Percentiles rank a stretch among this genome's conserved stretches.
These are phyloP conservation scores for Drosophila miranda DNA, from an alignment of 1,140 invertebrate species.

Conservation along the genomic window DNA sequence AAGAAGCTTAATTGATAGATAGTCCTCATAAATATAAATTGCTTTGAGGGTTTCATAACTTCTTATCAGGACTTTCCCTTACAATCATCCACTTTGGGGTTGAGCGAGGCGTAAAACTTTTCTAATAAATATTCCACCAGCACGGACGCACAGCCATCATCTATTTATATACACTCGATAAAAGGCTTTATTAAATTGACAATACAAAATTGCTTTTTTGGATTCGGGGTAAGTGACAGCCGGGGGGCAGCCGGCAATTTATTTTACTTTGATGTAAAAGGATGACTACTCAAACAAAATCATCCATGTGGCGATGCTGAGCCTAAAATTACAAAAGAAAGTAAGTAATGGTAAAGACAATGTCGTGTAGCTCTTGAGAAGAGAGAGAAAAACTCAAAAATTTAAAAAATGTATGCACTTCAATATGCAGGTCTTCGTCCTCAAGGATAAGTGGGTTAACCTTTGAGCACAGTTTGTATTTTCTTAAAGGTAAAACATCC, in stretches of 20 bases:
- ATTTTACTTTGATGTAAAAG: conserved; percentile 46
- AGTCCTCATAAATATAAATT: conserved; percentile 55
- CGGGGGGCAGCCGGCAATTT: conserved; percentile 28
- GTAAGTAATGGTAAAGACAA: too few relatives aligned
- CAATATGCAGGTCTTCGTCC: conserved; percentile 12
- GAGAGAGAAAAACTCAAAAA: conserved; percentile 1
- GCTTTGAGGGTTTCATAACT: conserved; percentile 1
- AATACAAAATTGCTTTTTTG: conserved; percentile 68
- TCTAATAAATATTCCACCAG: conserved; percentile 42
- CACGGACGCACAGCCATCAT: conserved; percentile 36
- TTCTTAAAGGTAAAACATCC: too few relatives aligned
- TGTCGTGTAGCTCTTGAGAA: neutral
- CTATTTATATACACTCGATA: conserved; percentile 62
- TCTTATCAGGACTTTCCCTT: conserved; percentile 7
- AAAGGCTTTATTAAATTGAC: conserved; percentile 71
- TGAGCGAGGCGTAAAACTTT: conserved; percentile 46
- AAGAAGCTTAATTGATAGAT: conserved; percentile 56
- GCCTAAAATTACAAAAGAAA: conserved; percentile 2
- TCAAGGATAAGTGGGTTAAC: neutral
- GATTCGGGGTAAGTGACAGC: conserved; percentile 20
- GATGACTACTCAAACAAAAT: conserved; percentile 35
- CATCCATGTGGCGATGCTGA: conserved; percentile 7
- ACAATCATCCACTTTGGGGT: conserved; percentile 6
- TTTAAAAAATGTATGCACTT: conserved; percentile 26
- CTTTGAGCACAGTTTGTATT: too few relatives aligned